A percentile compares a stretch with the other conserved stretches of the same genome.
These are phyloP conservation scores for Coecobrya sp. DNA, from an alignment of 2,888 invertebrate species.

Conservation along the genomic window DNA sequence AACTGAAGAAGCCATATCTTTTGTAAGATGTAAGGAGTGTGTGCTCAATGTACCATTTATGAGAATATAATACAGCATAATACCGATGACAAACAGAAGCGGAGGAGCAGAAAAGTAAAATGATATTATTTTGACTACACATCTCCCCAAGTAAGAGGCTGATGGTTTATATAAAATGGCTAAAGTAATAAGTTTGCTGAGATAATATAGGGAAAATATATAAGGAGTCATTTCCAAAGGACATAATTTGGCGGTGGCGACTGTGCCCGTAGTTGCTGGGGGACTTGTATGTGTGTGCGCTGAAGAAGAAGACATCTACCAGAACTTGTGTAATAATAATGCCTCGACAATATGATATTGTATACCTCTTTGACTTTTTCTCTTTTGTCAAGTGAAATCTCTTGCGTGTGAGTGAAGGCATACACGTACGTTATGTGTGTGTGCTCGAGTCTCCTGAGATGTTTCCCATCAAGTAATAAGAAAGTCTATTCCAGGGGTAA, in stretches of 20 bases:
- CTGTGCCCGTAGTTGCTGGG: conserved; percentile 6
- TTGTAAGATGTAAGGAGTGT: conserved; percentile 7
- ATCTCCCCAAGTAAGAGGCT: background rate
- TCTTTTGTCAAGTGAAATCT: conserved; percentile 54
- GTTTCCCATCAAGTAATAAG: conserved; percentile 53
- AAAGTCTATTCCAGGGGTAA: background rate
- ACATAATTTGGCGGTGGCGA: conserved; percentile 56
- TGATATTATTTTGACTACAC: conserved; percentile 68
- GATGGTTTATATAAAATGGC: background rate
- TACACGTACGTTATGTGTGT: background rate
- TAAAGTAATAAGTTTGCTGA: conserved; percentile 19
- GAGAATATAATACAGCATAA: conserved; percentile 67
- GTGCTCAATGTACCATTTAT: conserved; percentile 64
- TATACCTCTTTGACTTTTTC: conserved; percentile 61
- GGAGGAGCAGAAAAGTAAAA: conserved; percentile 42
- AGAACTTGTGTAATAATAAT: conserved; percentile 23
- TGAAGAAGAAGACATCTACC: background rate
- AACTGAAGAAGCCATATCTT: background rate
- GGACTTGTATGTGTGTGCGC: background rate
- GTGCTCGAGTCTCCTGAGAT: conserved; percentile 44
- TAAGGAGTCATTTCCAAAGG: conserved; percentile 32
- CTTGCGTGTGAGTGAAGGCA: background rate
- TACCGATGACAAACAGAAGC: conserved; percentile 69
- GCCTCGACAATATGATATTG: conserved; percentile 52
- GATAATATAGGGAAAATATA: background rate